phyloP scores from a whole-genome alignment of 2,888 invertebrate genomes.

The Iselma pallidipennis region DNA sequence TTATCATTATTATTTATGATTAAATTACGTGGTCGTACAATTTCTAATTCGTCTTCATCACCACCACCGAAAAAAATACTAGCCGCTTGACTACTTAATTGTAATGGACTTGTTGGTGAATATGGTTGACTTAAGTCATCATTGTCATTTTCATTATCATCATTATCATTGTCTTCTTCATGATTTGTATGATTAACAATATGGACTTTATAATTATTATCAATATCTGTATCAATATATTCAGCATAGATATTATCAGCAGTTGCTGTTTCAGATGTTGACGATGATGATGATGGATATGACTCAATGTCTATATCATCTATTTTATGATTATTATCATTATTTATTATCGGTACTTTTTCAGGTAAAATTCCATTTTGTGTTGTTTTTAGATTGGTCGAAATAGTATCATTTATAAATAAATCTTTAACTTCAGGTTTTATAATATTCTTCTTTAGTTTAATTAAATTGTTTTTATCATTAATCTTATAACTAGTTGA shows the following conservation, averaged over 20 bases:
- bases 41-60: conserved; percentile 23
- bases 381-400: too few species aligned
- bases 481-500: neutral
- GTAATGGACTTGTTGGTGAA: conserved; percentile 14
- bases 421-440: too few species aligned
- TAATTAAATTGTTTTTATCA: neutral
- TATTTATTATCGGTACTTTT: too few species aligned
- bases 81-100: conserved; percentile 48
- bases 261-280: neutral
- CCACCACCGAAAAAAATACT: conserved; percentile 50
- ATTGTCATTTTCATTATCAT: conserved; percentile 2
- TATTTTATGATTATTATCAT: too few species aligned
- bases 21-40: conserved; percentile 33
- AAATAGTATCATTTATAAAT: neutral
- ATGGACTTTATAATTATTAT: neutral
- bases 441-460: too few species aligned
- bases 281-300: neutral
- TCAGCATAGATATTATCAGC: too few species aligned
- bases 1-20: conserved; percentile 22
- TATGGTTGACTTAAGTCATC: neutral
- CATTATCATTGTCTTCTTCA: conserved; percentile 1
- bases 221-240: neutral
- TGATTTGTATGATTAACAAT: neutral
- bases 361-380: too few species aligned
- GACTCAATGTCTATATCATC: too few species aligned